Evolutionary conservation across 2,888 invertebrate genomes (phyloP), one percentile per base, ranked within the genome.

Genomic region (Odontothrips loti): DNA sequence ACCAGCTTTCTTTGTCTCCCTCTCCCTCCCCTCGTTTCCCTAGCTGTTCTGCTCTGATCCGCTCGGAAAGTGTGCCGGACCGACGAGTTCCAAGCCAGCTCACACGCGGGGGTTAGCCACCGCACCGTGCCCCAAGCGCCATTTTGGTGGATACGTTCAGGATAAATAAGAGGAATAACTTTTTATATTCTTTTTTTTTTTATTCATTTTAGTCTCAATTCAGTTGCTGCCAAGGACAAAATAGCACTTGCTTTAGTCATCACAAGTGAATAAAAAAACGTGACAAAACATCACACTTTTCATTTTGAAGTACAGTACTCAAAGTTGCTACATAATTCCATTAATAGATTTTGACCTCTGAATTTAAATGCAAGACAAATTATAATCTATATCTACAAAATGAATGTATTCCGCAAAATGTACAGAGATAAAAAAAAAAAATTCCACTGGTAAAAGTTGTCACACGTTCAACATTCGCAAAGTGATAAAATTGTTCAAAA

Each of bases 261-360:
- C 9, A 20, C 43, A 63, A 75, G 68, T 43, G 43, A 63, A 68
- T 29, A 43, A 80, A 48, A 80, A 48, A 80, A 58, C 29, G 51
- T 27, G 75, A 80, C 68, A 80, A 80, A 34, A 80, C 48, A 80
- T 63, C 68, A 63, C 47, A 80, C 29, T 43, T n/a, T 51, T 80
- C 27, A 63, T 63, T 80, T 47, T 23, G 2, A 23, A 68, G 23
- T 27, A 68, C 80, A 80, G n/a, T 80, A 47, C 23, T 23, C 43
- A 79, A 47, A 79, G 43, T 47, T n/a, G n/a, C 34, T 79, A 47
- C 29, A 79, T n/a, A 48, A 47, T 47, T 79, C 12, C 43, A 47
- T 79, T 15, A 27, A 58, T 20, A 58, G 58, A 58, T 58, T 58
- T n/a, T n/a, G 34, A 17, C 23, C 11, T 15, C 11, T 23, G 47